Base-by-base conservation (phyloP, 2,888 invertebrate genomes). In the Agrochola circellaris region DNA sequence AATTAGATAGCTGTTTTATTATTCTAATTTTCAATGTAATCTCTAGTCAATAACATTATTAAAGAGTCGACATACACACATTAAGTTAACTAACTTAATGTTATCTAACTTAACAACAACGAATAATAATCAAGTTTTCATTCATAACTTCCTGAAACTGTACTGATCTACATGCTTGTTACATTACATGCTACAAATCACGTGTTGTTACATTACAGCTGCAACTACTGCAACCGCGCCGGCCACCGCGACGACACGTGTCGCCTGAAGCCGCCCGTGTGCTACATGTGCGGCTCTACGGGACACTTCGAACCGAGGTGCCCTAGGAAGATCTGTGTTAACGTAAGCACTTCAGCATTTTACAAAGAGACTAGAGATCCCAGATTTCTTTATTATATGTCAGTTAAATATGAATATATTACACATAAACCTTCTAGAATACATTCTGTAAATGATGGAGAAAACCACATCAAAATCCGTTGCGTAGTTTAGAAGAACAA, bases 271-370 rank as follows among this genome's bases (percentile, higher is more conserved):
- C 97, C 97, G 3, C 95, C 95, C 3, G 97, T 97, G 34, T 98
- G 98, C 91, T 96, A 95, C 89, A 97, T 98, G 96, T 98, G 98
- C 88, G 98, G 98, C n/a, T 91, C 91, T 11, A 89, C 90, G 0
- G 98, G 98, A 0, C 98, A 98, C 91, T 93, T 92, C 34, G 98
- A 98, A 87, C 97, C 97, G 0, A 96, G 97, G 60, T 98, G 98
- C 91, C 98, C 98, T 0, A 96, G 97, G 77, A 97, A 97, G 88
- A 97, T 98, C 86, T 98, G 98, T 88, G 96, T 98, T 77, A 97
- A 98, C 90, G 98, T 98, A 95, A 68, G 86, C 77, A 23, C 20
- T 42, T 23, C 11, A 17, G 9, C 20, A 20, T 60, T 58, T 58
- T 26, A 58, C 26, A 15, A 26, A 4, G 23, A n/a, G 8, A 51